phyloP scores from a whole-genome alignment of 2,113 vertebrate species.

The Trinectes maculatus region DNA sequence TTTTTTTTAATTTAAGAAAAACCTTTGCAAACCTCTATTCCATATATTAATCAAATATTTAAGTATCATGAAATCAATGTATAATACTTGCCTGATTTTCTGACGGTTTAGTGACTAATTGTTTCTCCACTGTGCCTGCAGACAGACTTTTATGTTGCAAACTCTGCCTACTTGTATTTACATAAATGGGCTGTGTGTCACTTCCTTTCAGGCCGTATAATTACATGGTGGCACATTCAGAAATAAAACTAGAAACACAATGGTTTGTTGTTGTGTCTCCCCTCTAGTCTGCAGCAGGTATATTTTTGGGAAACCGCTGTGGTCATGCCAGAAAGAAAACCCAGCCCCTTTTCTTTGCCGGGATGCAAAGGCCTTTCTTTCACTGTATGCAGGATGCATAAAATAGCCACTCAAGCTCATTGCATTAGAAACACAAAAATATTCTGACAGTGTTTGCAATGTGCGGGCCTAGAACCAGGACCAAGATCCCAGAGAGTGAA shows the following conservation, averaged over 20 bases:
- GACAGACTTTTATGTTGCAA: slow-evolving; percentile 31
- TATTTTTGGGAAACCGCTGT: slow-evolving; percentile 31
- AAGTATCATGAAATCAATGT: not conserved
- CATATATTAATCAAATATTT: too few species aligned
- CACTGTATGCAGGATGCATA: slow-evolving; percentile 26
- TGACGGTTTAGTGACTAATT: slow-evolving; percentile 40
- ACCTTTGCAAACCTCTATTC: too few species aligned
- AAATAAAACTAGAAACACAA: slow-evolving; percentile 35
- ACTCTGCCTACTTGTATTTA: slow-evolving; percentile 28
- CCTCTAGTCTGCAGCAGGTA: slow-evolving; percentile 43
- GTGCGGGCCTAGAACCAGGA: slow-evolving; percentile 9
- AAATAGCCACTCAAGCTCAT: slow-evolving; percentile 53
- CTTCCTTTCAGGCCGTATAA: slow-evolving; percentile 52
- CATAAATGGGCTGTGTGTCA: slow-evolving; percentile 35
- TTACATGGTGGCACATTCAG: slow-evolving; percentile 27
- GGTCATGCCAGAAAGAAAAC: slow-evolving; percentile 23
- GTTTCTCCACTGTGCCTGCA: slow-evolving; percentile 39
- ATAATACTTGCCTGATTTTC: too few species aligned
- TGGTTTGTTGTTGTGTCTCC: slow-evolving; percentile 47
- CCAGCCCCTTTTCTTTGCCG: slow-evolving; percentile 21
- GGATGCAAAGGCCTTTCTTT: slow-evolving; percentile 29
- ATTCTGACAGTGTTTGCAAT: not conserved
- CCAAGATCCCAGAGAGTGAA: too few species aligned
- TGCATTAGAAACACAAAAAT: slow-evolving; percentile 51
- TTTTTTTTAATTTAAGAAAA: too few species aligned